Evolutionary conservation across 2,888 invertebrate genomes (phyloP), one percentile per base, ranked within the genome.

Genomic region (Melinaea marsaeus): DNA sequence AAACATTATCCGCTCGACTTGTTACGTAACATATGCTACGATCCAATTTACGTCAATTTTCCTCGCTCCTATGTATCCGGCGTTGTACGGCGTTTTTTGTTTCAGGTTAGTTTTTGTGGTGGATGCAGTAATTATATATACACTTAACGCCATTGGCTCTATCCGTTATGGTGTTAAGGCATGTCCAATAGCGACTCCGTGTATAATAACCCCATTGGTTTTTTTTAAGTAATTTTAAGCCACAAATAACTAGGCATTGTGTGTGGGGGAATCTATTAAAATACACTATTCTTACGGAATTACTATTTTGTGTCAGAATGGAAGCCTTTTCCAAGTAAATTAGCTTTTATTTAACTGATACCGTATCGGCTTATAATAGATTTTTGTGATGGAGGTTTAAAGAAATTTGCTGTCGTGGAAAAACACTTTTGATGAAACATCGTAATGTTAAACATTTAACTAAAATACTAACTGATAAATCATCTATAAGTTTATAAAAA

Each of bases 21-120:
- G 48, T 60, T 58, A 61, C 48, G 55, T 61, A 66, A 65, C 68
- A 68, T 61, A 68, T 66, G 68, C 55, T 73, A 68, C 74, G 76
- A 74, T 75, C 74, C 74, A 86, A 86, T 86, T 85, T 86, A 85
- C 77, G 64, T 64, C 85, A 75, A 86, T 86, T 86, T 81, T 83
- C 84, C 75, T 78, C 86, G 86, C 79, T 74, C 75, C 74, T 72
- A 75, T 77, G 62, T 78, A 76, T 75, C 72, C 80, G 79, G 72
- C 67, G 68, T 59, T 63, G 70, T 69, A 67, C 67, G 65, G 69
- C 63, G 71, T 74, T 76, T 79, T 76, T 78, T 81, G 81, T 84
- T 81, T 79, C 75, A 72, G 76, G 66, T 71, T 67, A 70, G 70
- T 81, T 79, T 80, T 80, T 78, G 72, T 73, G 66, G 66, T 71